Conservation (phyloP, 2,888 invertebrate species). For the Cephus sareptanus region DNA sequence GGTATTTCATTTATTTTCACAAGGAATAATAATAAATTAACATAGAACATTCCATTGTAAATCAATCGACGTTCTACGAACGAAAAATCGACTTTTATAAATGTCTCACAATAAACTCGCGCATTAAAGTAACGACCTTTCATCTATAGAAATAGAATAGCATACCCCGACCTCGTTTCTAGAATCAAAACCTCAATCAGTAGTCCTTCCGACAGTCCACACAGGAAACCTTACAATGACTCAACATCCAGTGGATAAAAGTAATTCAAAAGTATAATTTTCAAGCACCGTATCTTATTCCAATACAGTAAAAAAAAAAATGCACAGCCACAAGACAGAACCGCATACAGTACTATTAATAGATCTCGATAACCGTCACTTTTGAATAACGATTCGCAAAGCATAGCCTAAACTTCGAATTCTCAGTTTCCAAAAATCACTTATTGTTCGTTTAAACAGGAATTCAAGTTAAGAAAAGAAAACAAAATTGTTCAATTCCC, state of each 20-base stretch:
- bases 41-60: not conserved
- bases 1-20: not conserved
- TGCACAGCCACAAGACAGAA: not conserved
- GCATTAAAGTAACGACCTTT: not conserved
- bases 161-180: not conserved
- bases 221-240: not conserved
- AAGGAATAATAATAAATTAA: not conserved
- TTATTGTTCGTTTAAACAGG: not conserved
- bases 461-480: not conserved
- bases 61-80: not conserved
- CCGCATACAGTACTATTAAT: not conserved
- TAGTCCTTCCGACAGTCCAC: not conserved
- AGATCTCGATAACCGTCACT: not conserved
- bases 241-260: not conserved
- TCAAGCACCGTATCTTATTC: not conserved
- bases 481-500: not conserved
- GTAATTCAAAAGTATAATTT: not conserved
- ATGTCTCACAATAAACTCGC: not conserved
- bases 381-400: not conserved
- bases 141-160: not conserved
- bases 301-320: not conserved
- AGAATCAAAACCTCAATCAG: not conserved
- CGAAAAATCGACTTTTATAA: not conserved
- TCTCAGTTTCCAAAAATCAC: not conserved
- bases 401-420: not conserved